Base-by-base conservation (phyloP, 2,888 invertebrate genomes). In the Synanthedon myopaeformis region DNA sequence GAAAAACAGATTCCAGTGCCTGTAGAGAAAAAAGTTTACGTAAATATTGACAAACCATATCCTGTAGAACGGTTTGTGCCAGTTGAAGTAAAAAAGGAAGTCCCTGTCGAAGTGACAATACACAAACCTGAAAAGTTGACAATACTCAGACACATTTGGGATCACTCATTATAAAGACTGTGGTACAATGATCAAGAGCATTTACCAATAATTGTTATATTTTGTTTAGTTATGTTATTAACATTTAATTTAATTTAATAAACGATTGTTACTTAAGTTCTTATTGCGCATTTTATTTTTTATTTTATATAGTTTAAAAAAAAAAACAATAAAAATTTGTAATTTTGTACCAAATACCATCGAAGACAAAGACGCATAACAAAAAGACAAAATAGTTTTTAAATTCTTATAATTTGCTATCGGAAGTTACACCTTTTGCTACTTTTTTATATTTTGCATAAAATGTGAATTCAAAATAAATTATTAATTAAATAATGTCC, bases 141-240 rank as follows among this genome's bases (percentile, higher is more conserved):
- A 14, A 67, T 76, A 51, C 57, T 78, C 19, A 67, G 74, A 54
- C 80, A 75, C 52, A 58, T 73, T 51, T 79, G 79, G 80, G 69
- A 76, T 57, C 68, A 78, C 58, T 75, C 61, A 64, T 49, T 12
- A 19, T 49, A 14, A 49, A 49, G 49, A 19, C 23, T 14, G 49
- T 17, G 17, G 23, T 49, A 57, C 55, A 58, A 56, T 54, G 42
- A 35, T 49, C 13, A 53, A 54, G 19, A 23, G 55, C 49, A 49
- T 19, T 49, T 45, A 45, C 45, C 35, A 35, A 14, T 14, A 45
- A 13, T 59, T 55, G 57, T 54, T 53, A 56, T 50, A 41, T 57
- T 53, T 58, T 59, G 48, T 55, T 64, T 62, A 59, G 63, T 66
- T 59, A 53, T 55, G 49, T 56, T 52, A 41, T 55, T 55, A 45